Evolutionary conservation across 2,113 vertebrate species (phyloP).

Genomic region (Morone saxatilis): DNA sequence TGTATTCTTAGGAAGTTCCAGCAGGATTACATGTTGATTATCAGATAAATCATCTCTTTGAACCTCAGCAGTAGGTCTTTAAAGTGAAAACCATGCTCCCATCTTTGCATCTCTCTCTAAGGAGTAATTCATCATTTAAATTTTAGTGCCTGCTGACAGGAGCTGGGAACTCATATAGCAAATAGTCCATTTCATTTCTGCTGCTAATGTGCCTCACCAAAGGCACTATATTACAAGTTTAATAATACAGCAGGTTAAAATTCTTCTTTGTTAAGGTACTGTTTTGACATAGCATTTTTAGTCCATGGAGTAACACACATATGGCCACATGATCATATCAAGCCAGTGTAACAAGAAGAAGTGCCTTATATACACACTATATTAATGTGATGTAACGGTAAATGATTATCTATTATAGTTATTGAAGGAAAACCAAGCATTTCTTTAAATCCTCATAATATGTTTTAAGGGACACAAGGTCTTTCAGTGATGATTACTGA

Average conservation of each 20-base stretch:
- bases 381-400: not conserved
- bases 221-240: conserved; percentile 8
- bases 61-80: conserved; percentile 6
- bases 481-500: not conserved
- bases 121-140: conserved; percentile 21
- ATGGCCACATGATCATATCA: not conserved
- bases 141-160: conserved; percentile 33
- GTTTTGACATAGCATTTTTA: not conserved
- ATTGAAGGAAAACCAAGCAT: not conserved
- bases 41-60: conserved; percentile 26
- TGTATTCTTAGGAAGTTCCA: not conserved
- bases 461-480: not conserved
- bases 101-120: conserved; percentile 3
- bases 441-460: not conserved
- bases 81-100: conserved; percentile 1
- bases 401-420: not conserved
- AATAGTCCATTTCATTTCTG: conserved; percentile 10
- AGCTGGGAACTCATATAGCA: conserved; percentile 22
- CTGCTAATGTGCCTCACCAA: conserved; percentile 9
- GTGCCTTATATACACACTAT: not conserved
- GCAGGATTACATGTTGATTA: conserved; percentile 19
- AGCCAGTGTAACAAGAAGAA: not conserved
- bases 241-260: not conserved
- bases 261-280: too few species aligned
- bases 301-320: not conserved